phyloP scores from a whole-genome alignment of 2,113 vertebrate species.

The Mobula birostris region DNA sequence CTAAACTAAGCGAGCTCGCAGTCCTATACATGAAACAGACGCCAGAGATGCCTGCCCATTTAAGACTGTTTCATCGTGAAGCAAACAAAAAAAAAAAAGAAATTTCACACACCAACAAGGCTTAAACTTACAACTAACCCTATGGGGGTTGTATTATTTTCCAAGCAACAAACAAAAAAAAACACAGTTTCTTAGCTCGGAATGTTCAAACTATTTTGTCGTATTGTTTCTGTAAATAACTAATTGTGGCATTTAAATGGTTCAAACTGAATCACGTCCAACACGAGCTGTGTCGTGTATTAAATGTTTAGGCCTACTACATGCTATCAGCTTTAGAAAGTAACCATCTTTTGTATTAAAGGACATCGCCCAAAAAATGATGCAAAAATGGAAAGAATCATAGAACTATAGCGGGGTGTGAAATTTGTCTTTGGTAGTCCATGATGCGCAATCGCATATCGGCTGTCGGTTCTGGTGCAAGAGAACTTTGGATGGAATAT shows the following conservation, averaged over 20 bases:
- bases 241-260: slow-evolving; percentile 91
- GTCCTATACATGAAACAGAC: slow-evolving; percentile 60
- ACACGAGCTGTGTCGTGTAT: slow-evolving; percentile 73
- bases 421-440: neutral
- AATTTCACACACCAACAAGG: slow-evolving; percentile 61
- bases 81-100: slow-evolving; percentile 52
- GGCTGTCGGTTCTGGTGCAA: neutral
- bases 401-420: neutral
- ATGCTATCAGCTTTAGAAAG: slow-evolving; percentile 66
- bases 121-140: slow-evolving; percentile 84
- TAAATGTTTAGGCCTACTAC: slow-evolving; percentile 76
- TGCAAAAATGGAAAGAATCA: neutral
- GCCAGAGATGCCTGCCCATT: slow-evolving; percentile 67
- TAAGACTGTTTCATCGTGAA: slow-evolving; percentile 77
- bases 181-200: neutral
- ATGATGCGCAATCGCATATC: neutral
- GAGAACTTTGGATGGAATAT: neutral
- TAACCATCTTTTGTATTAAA: slow-evolving; percentile 62
- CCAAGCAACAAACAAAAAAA: slow-evolving; percentile 43
- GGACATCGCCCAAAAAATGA: neutral
- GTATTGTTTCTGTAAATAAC: slow-evolving; percentile 77
- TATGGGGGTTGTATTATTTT: slow-evolving; percentile 61
- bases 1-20: slow-evolving; percentile 78
- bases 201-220: slow-evolving; percentile 18
- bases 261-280: slow-evolving; percentile 73